These are phyloP conservation scores for Indicator maculatus DNA, from an alignment of 2,113 vertebrate genomes.

Conservation along the genomic window DNA sequence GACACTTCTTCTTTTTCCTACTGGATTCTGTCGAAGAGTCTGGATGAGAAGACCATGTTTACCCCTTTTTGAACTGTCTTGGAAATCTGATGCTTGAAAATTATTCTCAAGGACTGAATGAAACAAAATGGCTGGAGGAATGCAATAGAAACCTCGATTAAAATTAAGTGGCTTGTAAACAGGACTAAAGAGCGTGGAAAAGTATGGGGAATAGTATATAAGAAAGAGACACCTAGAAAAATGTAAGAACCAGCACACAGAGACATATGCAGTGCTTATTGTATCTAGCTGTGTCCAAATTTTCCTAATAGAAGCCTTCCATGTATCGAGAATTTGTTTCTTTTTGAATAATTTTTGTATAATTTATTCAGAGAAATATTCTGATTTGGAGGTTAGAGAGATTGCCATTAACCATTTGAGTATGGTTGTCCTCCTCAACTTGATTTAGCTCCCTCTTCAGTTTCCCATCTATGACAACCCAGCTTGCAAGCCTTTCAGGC, in stretches of 20 bases:
- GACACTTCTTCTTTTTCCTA: background rate
- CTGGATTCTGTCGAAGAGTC: background rate
- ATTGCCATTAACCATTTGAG: background rate
- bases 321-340: background rate
- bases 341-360: background rate
- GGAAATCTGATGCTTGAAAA: background rate
- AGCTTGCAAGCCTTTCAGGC: background rate
- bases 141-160: background rate
- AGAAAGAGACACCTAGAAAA: background rate
- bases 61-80: background rate
- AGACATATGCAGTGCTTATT: rapidly evolving
- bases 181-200: background rate
- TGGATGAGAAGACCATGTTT: background rate
- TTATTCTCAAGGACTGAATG: background rate
- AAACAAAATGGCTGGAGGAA: background rate
- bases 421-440: background rate
- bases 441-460: background rate
- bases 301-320: background rate
- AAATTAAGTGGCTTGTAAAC: background rate
- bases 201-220: background rate
- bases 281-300: background rate
- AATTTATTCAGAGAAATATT: background rate
- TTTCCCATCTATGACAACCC: background rate
- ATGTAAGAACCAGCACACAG: background rate
- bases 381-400: background rate